Conservation (phyloP, 2,113 vertebrate genomes). For the Reinhardtius hippoglossoides region DNA sequence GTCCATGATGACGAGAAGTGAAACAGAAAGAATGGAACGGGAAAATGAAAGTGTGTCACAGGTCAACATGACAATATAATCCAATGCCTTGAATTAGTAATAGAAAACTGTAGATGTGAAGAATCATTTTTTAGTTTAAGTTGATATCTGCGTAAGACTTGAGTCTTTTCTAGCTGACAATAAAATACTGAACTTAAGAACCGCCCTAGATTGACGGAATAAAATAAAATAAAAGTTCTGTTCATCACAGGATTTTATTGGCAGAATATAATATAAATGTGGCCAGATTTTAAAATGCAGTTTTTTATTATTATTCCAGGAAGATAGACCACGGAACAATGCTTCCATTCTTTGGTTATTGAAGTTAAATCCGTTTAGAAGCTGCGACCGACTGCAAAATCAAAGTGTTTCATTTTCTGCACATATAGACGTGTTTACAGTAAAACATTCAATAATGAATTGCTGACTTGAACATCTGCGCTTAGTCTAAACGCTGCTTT, state of each 20-base stretch:
- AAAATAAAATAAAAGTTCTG: not conserved
- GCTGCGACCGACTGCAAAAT: slow-evolving; percentile 38
- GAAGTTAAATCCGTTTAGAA: slow-evolving; percentile 50
- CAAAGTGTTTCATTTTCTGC: slow-evolving; percentile 74
- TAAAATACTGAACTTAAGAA: slow-evolving; percentile 12
- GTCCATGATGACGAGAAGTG: slow-evolving; percentile 7
- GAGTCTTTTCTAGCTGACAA: not conserved
- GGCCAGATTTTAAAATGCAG: slow-evolving; percentile 29
- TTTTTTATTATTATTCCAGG: slow-evolving; percentile 41
- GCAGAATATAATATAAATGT: slow-evolving; percentile 23
- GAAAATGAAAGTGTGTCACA: slow-evolving; percentile 9
- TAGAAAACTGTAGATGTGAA: not conserved
- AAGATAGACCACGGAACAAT: slow-evolving; percentile 39
- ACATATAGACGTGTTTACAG: slow-evolving; percentile 49
- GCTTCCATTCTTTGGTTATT: slow-evolving; percentile 46
- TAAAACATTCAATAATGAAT: slow-evolving; percentile 43
- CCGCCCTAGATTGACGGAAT: slow-evolving; percentile 13
- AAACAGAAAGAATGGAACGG: not conserved
- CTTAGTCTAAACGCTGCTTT: slow-evolving; percentile 40
- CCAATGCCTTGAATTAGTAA: no score
- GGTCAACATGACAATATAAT: no score
- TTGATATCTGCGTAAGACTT: no score
- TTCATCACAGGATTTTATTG: slow-evolving; percentile 30
- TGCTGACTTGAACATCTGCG: slow-evolving; percentile 56
- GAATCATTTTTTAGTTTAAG: not conserved